phyloP scores from a whole-genome alignment of 2,888 invertebrate species.

The Eustalomyia histrio region DNA sequence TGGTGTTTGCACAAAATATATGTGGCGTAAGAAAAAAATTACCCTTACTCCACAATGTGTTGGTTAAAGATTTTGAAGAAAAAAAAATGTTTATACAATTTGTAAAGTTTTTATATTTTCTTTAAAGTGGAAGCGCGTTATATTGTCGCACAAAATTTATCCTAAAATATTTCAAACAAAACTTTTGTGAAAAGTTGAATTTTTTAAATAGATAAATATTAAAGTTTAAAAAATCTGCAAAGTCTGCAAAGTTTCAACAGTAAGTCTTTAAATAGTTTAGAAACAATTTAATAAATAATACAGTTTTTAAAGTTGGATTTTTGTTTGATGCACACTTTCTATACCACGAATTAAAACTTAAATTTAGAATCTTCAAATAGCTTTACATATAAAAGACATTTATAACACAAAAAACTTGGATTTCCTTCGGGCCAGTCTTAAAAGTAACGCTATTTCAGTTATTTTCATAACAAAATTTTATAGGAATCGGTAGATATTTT shows the following conservation, averaged over 20 bases:
- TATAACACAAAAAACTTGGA: no score
- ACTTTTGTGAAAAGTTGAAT: not conserved
- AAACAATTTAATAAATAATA: no score
- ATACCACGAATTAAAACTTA: no score
- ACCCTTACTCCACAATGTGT: slow-evolving; percentile 65
- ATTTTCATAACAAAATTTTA: no score
- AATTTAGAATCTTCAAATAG: no score
- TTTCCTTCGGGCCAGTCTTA: no score
- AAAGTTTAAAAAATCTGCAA: not conserved
- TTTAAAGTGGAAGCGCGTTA: not conserved
- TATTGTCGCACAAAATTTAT: not conserved
- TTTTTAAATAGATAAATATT: not conserved
- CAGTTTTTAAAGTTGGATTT: no score
- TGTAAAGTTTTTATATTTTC: slow-evolving; percentile 23
- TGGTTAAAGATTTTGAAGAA: slow-evolving; percentile 67
- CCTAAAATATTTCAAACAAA: not conserved
- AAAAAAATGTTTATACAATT: slow-evolving; percentile 64
- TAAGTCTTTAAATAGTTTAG: no score
- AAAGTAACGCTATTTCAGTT: no score
- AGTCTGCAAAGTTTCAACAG: not conserved
- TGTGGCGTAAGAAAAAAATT: slow-evolving; percentile 22
- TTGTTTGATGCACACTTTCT: no score
- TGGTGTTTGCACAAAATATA: slow-evolving; percentile 39
- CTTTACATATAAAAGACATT: no score
- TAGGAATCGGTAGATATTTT: no score